phyloP scores from a whole-genome alignment of 2,888 invertebrate genomes.

The Ormyrus nitidulus region DNA sequence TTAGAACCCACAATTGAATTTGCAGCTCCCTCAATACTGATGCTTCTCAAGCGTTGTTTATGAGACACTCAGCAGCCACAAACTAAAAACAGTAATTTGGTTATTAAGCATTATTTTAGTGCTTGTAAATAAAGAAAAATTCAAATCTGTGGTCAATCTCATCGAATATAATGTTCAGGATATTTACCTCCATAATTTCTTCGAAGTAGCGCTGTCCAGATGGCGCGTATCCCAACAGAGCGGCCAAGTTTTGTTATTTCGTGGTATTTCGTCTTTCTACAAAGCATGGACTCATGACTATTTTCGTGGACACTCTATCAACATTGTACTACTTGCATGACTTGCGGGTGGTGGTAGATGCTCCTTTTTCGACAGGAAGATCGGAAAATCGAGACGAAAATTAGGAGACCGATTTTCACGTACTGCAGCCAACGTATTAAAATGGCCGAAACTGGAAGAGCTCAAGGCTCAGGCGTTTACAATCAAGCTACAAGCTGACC shows the following conservation, averaged over 20 bases:
- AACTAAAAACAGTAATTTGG: too few species aligned
- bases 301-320: slow-evolving; percentile 31
- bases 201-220: slow-evolving; percentile 58
- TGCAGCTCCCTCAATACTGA: too few species aligned
- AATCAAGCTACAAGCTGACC: neutral
- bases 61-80: too few species aligned
- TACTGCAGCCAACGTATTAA: slow-evolving; percentile 32
- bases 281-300: slow-evolving; percentile 59
- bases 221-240: slow-evolving; percentile 61
- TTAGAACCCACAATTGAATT: too few species aligned
- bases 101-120: too few species aligned
- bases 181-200: slow-evolving; percentile 55
- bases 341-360: too few species aligned
- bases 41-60: too few species aligned
- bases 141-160: slow-evolving; percentile 12
- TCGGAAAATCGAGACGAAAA: neutral
- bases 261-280: slow-evolving; percentile 61
- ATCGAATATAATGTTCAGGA: slow-evolving; percentile 26
- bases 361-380: too few species aligned
- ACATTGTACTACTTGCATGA: neutral
- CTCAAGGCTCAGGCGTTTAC: slow-evolving; percentile 8
- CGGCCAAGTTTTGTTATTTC: slow-evolving; percentile 57
- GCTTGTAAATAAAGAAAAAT: neutral
- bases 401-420: neutral
- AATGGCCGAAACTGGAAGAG: slow-evolving; percentile 44